Evolutionary conservation across 1,140 invertebrate species (phyloP), one percentile per base, ranked within the genome.

Genomic region (Oscheius sp.): DNA sequence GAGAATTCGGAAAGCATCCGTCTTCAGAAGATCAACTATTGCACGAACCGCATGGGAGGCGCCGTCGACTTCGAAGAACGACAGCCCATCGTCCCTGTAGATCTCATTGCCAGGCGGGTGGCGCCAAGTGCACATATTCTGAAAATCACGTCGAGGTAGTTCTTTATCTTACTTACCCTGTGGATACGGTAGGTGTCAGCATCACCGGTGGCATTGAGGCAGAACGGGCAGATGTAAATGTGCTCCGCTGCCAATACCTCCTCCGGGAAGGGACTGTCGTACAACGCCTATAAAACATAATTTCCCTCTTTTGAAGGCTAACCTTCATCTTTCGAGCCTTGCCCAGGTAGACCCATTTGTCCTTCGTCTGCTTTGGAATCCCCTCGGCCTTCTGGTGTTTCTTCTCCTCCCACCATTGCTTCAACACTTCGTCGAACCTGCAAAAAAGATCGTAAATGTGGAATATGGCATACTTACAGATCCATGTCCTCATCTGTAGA

Each of bases 41-140:
- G 3, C 20, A 29, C 31, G 0, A 23, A 86, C 91, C 87, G 97
- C 97, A 82, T 98, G 63, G 18, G 23, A 97, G 85, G 95, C 88
- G 0, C 95, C 95, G 86, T 98, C 95, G 75, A 99, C 97, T 88
- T 99, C 96, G 84, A 99, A 99, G 85, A 99, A 97, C 1, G 95
- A 97, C 84, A 97, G 93, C 91, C 91, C 35, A 52, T 36, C 90
- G 85, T 97, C 97, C 28, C 96, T 88, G 80, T 99, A 99, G 76
- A 99, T 99, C 87, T 99, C 96, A 87, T 98, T 98, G 3, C 96
- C 96, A 0, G 96, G 96, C 0, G 96, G 96, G 88, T 98, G 94
- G 78, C 91, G 88, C 63, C 97, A 86, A 85, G 92, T 92, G 83
- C 96, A 99, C 87, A 97, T 97, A 32, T 61, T 68, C 79, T 82